Evolutionary conservation across 2,888 invertebrate genomes (phyloP).

Genomic region (Lypha dubia): DNA sequence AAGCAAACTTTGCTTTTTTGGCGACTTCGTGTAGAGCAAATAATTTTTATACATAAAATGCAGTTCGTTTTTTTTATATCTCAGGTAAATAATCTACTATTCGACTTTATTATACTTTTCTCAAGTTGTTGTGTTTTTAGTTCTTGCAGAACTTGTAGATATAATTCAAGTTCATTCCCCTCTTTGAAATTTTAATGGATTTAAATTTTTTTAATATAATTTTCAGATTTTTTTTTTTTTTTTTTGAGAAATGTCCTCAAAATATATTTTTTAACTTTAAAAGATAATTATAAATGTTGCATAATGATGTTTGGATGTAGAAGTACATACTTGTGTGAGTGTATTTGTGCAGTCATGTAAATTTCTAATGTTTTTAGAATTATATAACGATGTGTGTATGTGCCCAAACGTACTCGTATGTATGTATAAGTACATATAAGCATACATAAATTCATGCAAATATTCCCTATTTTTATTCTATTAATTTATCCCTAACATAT

Average conservation of each 20-base stretch:
- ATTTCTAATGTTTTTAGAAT: slow-evolving; percentile 20
- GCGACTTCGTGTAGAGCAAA: too few relatives aligned
- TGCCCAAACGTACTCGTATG: background rate
- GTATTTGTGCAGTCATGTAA: slow-evolving; percentile 26
- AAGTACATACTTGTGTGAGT: background rate
- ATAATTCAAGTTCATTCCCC: slow-evolving; percentile 31
- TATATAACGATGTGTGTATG: slow-evolving; percentile 2
- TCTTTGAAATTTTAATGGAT: background rate
- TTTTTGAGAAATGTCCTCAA: slow-evolving; percentile 50
- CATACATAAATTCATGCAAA: background rate
- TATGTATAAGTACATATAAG: background rate
- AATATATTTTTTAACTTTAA: slow-evolving; percentile 54
- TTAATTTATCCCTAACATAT: slow-evolving; percentile 66
- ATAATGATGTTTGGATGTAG: slow-evolving; percentile 45
- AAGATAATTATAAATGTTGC: slow-evolving; percentile 64
- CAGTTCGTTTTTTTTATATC: too few relatives aligned
- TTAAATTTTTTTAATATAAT: background rate
- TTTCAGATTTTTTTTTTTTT: background rate
- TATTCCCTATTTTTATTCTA: slow-evolving; percentile 58
- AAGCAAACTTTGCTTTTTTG: too few relatives aligned
- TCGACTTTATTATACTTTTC: background rate
- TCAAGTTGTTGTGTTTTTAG: background rate
- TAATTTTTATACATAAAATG: too few relatives aligned
- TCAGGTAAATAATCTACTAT: background rate
- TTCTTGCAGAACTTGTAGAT: background rate